phyloP scores from a whole-genome alignment of 2,113 vertebrate species.

The Camelus dromedarius region DNA sequence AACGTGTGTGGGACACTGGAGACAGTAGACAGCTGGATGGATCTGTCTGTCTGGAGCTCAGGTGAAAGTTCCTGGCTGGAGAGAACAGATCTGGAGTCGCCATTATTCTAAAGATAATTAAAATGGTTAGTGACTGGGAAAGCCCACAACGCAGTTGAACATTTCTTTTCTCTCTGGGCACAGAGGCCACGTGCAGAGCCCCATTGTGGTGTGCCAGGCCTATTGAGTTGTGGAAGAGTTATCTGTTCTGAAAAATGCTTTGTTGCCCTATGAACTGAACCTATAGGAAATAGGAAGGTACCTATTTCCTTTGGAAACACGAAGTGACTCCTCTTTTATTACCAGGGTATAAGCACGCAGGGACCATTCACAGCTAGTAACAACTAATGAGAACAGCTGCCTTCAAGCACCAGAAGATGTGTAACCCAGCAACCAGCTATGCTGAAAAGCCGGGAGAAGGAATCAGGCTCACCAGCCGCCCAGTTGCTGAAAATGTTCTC shows the following conservation, averaged over 20 bases:
- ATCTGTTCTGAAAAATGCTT: not conserved
- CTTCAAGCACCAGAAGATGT: not conserved
- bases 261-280: not conserved
- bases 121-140: not conserved
- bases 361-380: not conserved
- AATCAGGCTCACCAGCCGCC: not conserved
- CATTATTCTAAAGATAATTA: not conserved
- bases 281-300: not conserved
- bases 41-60: not conserved
- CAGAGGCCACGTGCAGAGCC: not conserved
- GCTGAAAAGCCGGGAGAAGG: accelerated
- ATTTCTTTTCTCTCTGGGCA: not conserved
- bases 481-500: not conserved
- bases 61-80: not conserved
- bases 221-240: not conserved
- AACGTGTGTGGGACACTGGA: not conserved
- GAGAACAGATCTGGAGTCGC: not conserved
- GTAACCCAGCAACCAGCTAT: not conserved
- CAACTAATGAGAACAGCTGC: not conserved
- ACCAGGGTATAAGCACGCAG: not conserved
- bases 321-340: not conserved
- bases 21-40: not conserved
- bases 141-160: not conserved
- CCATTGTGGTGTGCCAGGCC: not conserved
- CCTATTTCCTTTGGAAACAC: not conserved